Conservation (phyloP, 1,140 invertebrate species). For the Drosophila nebulosa region DNA sequence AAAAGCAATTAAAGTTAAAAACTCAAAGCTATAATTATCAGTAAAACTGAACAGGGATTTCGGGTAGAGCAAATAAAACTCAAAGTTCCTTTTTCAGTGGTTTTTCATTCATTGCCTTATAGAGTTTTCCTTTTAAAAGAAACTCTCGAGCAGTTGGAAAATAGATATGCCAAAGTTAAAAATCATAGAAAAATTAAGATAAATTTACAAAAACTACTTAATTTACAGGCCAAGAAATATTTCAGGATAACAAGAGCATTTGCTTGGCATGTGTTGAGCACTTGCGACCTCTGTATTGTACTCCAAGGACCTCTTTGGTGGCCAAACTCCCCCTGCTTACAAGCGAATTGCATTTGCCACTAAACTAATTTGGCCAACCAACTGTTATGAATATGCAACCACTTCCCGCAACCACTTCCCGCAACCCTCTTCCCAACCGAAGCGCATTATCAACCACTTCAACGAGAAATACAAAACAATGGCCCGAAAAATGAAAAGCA, state of each 20-base stretch:
- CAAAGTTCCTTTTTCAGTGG: too few relatives aligned
- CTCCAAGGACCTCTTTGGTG: conserved; percentile 28
- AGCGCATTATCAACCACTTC: conserved; percentile 19
- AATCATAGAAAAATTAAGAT: neutral
- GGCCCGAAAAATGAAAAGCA: conserved; percentile 10
- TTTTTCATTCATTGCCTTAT: too few relatives aligned
- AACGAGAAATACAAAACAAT: conserved; percentile 24
- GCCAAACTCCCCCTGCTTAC: neutral
- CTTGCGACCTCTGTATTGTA: neutral
- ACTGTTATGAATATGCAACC: conserved; percentile 57
- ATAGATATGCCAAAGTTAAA: neutral
- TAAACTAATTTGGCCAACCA: conserved; percentile 54
- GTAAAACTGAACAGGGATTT: too few relatives aligned
- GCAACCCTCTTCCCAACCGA: conserved; percentile 19
- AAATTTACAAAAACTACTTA: neutral
- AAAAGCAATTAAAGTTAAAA: too few relatives aligned
- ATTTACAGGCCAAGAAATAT: neutral
- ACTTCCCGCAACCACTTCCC: neutral
- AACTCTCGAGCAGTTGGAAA: too few relatives aligned
- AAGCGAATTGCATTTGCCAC: conserved; percentile 34
- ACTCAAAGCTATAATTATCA: too few relatives aligned
- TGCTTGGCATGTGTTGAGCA: neutral
- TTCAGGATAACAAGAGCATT: neutral
- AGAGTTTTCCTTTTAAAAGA: too few relatives aligned
- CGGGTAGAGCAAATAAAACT: too few relatives aligned